Conservation (phyloP, 2,888 invertebrate species). For the Cantharis flavilabris region DNA sequence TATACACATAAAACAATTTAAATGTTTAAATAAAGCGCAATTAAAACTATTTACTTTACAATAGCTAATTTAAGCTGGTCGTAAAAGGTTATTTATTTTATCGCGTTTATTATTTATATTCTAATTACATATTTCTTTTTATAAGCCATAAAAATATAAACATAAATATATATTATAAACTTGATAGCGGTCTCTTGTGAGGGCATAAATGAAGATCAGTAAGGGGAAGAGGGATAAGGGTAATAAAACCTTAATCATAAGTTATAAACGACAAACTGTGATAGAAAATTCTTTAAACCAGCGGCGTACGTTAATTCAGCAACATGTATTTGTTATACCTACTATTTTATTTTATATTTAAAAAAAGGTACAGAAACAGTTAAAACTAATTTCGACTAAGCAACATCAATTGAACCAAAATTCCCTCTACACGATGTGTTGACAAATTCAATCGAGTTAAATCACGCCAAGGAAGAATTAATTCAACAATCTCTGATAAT, state of each 20-base stretch:
- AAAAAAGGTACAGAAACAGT: background rate
- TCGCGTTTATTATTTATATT: constrained; percentile 47
- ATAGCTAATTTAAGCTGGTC: constrained; percentile 37
- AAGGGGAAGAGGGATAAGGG: constrained; percentile 36
- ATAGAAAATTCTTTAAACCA: constrained; percentile 32
- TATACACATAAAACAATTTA: constrained; percentile 26
- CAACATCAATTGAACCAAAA: background rate
- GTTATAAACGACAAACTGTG: constrained; percentile 41
- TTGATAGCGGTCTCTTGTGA: constrained; percentile 45
- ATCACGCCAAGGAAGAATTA: background rate
- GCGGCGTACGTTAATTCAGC: constrained; percentile 26
- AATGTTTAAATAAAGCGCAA: constrained; percentile 28
- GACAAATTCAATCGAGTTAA: background rate
- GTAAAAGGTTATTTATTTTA: constrained; percentile 48
- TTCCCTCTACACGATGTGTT: background rate
- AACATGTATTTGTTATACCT: background rate
- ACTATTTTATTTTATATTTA: no score
- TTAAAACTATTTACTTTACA: constrained; percentile 39
- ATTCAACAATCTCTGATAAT: background rate
- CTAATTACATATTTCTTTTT: constrained; percentile 48
- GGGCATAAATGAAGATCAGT: constrained; percentile 38
- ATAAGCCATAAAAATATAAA: constrained; percentile 47
- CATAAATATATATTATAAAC: constrained; percentile 44
- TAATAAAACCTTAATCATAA: constrained; percentile 50
- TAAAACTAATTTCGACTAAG: background rate